Percentiles rank a stretch among this genome's conserved stretches.
Conservation (phyloP, 1,140 invertebrate genomes). For the Acromyrmex heyeri region DNA sequence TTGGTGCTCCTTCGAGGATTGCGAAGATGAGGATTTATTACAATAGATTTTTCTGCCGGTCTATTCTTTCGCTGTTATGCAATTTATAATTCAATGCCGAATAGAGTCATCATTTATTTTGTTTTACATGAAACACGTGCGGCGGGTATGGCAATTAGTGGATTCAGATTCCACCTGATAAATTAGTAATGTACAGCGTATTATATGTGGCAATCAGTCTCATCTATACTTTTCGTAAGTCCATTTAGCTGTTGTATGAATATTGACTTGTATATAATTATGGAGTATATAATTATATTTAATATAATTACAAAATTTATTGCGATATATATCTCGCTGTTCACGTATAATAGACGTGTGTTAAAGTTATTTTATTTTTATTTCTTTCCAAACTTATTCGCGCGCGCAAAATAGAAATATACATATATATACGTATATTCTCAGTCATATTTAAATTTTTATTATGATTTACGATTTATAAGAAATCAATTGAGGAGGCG, state of each 20-base stretch:
- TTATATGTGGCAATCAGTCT: constrained; percentile 9
- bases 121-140: constrained; percentile 64
- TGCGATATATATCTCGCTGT: neutral
- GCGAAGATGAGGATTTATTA: neutral
- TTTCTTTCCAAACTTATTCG: neutral
- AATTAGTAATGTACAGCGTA: constrained; percentile 69
- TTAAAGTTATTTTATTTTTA: neutral
- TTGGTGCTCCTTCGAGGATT: neutral
- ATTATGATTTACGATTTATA: neutral
- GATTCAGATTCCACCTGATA: constrained; percentile 82
- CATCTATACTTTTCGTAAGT: neutral
- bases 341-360: neutral
- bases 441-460: neutral
- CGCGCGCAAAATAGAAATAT: neutral
- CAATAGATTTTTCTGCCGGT: neutral
- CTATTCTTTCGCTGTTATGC: neutral
- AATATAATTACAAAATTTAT: constrained; percentile 1
- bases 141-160: constrained; percentile 81
- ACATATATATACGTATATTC: neutral
- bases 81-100: constrained; percentile 32
- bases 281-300: neutral
- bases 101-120: constrained; percentile 48
- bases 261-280: constrained; percentile 37
- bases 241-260: constrained; percentile 17
- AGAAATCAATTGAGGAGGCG: neutral